phyloP scores from a whole-genome alignment of 64 coral and sea anemone genomes.

The Acropora yongei region DNA sequence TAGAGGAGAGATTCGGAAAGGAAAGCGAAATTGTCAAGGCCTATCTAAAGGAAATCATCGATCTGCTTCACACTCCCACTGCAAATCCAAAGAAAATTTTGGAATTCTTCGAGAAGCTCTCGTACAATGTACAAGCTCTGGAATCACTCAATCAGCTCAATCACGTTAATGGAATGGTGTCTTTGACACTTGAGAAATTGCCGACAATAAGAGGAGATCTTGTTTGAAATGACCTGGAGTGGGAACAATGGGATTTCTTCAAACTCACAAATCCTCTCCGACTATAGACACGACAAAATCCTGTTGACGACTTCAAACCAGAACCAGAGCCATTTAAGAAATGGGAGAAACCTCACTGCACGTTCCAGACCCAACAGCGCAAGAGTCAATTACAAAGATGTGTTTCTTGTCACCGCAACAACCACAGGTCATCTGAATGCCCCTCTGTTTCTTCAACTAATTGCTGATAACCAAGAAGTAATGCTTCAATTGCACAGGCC shows the following conservation, averaged over 20 bases:
- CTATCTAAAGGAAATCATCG: background rate
- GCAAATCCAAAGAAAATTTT: background rate
- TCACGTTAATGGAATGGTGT: background rate
- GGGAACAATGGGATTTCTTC: background rate
- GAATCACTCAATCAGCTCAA: background rate
- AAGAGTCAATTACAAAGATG: background rate
- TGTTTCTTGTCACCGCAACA: background rate
- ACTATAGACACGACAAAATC: background rate
- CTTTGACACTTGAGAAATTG: background rate
- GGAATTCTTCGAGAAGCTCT: background rate
- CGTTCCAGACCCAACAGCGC: background rate
- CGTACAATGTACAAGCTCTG: background rate
- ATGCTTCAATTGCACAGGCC: conserved; percentile 31
- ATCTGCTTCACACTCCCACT: background rate
- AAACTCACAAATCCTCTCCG: background rate
- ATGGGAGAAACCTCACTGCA: background rate
- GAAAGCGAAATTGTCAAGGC: background rate
- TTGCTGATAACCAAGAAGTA: background rate
- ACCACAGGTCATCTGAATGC: background rate
- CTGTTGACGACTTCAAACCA: background rate
- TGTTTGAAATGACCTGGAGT: background rate
- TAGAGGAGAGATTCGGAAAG: background rate
- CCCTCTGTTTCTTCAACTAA: background rate
- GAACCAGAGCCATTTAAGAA: no score
- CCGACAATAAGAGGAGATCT: background rate